These are phyloP conservation scores for Indicator maculatus DNA, from an alignment of 2,113 vertebrate species.

Conservation along the genomic window DNA sequence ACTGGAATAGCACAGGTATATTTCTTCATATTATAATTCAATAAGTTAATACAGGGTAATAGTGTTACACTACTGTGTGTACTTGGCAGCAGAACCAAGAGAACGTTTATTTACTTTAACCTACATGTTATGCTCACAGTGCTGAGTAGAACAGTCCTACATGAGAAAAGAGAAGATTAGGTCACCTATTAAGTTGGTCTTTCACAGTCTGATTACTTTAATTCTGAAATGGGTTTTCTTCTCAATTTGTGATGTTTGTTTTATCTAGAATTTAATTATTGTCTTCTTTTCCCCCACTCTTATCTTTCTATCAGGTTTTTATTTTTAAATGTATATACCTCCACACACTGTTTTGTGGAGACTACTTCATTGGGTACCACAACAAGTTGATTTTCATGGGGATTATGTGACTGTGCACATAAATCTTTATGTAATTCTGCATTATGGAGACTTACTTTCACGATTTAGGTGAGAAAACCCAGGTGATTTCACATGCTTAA, in stretches of 20 bases:
- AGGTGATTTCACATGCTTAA: not conserved
- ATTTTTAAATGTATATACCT: not conserved
- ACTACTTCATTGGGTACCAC: constrained; percentile 30
- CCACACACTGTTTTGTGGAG: not conserved
- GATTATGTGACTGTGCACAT: not conserved
- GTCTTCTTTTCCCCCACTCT: not conserved
- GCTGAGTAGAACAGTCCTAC: not conserved
- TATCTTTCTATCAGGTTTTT: not conserved
- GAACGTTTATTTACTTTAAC: not conserved
- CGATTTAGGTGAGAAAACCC: not conserved
- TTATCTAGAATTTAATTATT: not conserved
- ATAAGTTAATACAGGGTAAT: constrained; percentile 14
- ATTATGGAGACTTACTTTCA: constrained; percentile 13
- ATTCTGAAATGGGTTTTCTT: not conserved
- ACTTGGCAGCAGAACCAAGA: not conserved
- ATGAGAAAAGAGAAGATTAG: not conserved
- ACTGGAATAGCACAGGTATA: not conserved
- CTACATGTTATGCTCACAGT: not conserved
- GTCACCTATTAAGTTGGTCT: not conserved
- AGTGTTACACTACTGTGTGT: not conserved
- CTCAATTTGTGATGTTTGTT: not conserved
- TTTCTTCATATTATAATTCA: constrained; percentile 44
- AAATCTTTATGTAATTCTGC: constrained; percentile 53
- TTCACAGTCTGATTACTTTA: not conserved
- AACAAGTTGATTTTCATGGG: constrained; percentile 53